Evolutionary conservation across 2,113 vertebrate genomes (phyloP).

Genomic region (Mionectes macconnelli): DNA sequence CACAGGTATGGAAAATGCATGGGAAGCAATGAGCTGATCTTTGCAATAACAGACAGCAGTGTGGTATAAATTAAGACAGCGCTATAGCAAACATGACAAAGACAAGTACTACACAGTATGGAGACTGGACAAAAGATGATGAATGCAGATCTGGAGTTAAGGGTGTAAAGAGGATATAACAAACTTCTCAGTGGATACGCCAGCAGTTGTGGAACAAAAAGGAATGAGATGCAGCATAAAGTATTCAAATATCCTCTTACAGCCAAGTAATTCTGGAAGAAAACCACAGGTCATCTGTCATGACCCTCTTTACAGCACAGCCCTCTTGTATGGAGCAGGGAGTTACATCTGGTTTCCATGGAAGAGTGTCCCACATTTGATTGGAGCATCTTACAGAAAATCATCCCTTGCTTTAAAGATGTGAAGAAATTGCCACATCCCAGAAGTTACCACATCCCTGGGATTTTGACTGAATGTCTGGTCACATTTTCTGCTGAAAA

Average conservation of each 20-base stretch:
- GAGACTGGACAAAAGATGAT: background rate
- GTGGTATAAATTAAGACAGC: background rate
- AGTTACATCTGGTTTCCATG: slow-evolving; percentile 23
- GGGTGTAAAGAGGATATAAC: background rate
- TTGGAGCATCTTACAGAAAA: slow-evolving; percentile 42
- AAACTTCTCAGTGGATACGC: background rate
- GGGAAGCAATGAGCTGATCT: background rate
- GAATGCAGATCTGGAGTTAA: background rate
- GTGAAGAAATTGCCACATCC: background rate
- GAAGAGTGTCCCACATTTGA: background rate
- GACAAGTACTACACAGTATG: background rate
- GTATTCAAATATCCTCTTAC: slow-evolving; percentile 1
- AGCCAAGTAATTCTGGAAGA: slow-evolving; percentile 42
- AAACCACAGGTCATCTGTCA: slow-evolving; percentile 10
- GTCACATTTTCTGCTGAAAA: slow-evolving; percentile 35
- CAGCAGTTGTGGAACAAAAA: slow-evolving; percentile 3
- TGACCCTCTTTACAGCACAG: background rate
- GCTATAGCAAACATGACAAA: background rate
- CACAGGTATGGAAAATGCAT: background rate
- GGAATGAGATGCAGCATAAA: slow-evolving; percentile 5
- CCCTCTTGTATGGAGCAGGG: background rate
- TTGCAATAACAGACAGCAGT: background rate
- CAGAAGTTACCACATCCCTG: slow-evolving; percentile 42
- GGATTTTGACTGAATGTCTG: slow-evolving; percentile 30
- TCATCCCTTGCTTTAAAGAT: background rate